Conservation (phyloP, 2,113 vertebrate species). For the Poeciliopsis prolifica region DNA sequence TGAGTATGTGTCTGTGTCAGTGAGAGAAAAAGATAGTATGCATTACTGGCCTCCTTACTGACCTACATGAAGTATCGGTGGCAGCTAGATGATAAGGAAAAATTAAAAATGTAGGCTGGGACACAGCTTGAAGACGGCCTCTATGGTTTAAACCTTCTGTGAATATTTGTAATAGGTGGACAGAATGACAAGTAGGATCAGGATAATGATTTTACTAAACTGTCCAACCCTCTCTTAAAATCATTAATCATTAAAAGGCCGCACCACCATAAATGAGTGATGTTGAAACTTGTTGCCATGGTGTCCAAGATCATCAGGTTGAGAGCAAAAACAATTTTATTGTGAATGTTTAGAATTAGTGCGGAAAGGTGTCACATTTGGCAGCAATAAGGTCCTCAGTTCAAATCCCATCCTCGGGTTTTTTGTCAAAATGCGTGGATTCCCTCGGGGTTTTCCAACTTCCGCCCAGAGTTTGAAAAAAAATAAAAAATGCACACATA, state of each 20-base stretch:
- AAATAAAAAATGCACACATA: too few species aligned
- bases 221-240: neutral
- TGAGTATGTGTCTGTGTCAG: neutral
- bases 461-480: too few species aligned
- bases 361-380: too few species aligned
- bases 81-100: constrained; percentile 62
- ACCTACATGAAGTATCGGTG: constrained; percentile 78
- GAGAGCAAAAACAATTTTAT: neutral
- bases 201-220: neutral
- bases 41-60: constrained; percentile 74
- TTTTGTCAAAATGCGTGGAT: too few species aligned
- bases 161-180: constrained; percentile 3
- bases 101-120: constrained; percentile 50
- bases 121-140: constrained; percentile 49
- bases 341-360: neutral
- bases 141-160: constrained; percentile 8
- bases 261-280: neutral
- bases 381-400: too few species aligned
- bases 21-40: neutral
- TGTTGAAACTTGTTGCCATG: neutral
- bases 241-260: neutral
- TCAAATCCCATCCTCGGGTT: too few species aligned
- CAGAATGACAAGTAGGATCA: neutral
- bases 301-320: neutral
- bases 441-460: too few species aligned